phyloP scores from a whole-genome alignment of 2,113 vertebrate genomes.

The Cyanoramphus novaezelandiae region DNA sequence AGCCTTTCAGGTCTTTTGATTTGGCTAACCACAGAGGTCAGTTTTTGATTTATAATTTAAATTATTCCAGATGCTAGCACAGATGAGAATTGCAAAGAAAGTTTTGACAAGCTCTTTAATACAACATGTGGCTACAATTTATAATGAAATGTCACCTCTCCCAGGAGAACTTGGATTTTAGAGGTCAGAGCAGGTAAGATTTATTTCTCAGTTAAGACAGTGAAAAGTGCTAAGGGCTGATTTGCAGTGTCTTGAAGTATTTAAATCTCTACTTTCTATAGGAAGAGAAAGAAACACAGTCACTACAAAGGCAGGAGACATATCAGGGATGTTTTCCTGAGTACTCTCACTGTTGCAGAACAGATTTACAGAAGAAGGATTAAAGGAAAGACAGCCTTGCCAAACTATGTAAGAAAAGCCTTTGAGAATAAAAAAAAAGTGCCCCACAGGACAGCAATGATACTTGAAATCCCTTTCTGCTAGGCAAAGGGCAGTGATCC shows the following conservation, averaged over 20 bases:
- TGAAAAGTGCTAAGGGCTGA: not conserved
- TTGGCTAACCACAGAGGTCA: conserved; percentile 33
- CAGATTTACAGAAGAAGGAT: not conserved
- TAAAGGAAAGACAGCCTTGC: not conserved
- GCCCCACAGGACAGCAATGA: not conserved
- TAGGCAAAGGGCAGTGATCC: not conserved
- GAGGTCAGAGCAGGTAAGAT: conserved; percentile 1
- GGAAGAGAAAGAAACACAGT: not conserved
- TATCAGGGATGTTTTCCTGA: not conserved
- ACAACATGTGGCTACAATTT: conserved; percentile 8
- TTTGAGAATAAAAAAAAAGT: not conserved
- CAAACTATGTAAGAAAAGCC: not conserved
- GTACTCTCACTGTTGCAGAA: not conserved
- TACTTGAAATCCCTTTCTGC: not conserved
- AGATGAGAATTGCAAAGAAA: conserved; percentile 11
- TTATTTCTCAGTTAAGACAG: not conserved
- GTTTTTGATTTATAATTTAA: conserved; percentile 49
- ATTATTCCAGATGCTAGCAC: conserved; percentile 31
- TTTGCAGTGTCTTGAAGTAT: not conserved
- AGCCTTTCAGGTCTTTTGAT: not conserved
- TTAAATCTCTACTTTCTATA: not conserved
- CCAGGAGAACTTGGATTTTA: not conserved
- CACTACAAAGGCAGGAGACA: not conserved
- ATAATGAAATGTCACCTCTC: conserved; percentile 4
- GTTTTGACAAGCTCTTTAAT: conserved; percentile 19